Base-by-base conservation (phyloP, 2,113 vertebrate genomes). In the Campylomormyrus tamandua region DNA sequence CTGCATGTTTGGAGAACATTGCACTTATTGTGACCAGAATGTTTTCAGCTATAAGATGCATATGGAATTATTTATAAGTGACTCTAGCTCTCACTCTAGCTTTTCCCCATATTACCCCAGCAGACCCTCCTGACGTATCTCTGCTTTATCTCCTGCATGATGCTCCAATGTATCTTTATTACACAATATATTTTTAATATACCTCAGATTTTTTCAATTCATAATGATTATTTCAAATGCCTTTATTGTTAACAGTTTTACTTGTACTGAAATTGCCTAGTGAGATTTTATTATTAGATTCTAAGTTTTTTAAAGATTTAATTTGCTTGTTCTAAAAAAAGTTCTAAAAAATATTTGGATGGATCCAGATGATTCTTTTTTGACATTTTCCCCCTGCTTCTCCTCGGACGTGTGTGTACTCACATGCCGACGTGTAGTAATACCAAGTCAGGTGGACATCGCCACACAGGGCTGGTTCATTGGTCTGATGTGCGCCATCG, bases 391-490 rank as follows among this genome's bases (percentile, higher is more conserved):
- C 35, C 74, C 17, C 74, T 84, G 83, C 39, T 83, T 83, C 39
- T 45, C 77, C 35, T 83, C 8, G 62, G n/a, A 66, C 10, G 9
- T 31, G n/a, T 31, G n/a, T 66, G 62, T 27, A 27, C 62, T 31
- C 9, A 0, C 10, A 11, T 84, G 42, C 39, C 5, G 27, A n/a
- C 19, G 21, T 39, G 0, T 89, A 99, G 98, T 98, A 17, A 97
- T 97, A 94, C 96, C 97, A 58, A 99, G 96, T 90, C 96, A 97
- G 90, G 98, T 98, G 24, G 98, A 99, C 93, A 98, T 99, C 21
- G 98, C 98, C 45, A 99, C 98, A 35, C 98, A 99, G 94, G 98
- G 98, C 93, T 99, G 98, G 98, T 99, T 99, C 93, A 99, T 99
- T 87, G 98, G 98, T 50, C 96, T 99, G 1, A 99, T 99, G 98